Base-by-base conservation (phyloP, 1,140 invertebrate species). In the Agrypnia vestita region DNA sequence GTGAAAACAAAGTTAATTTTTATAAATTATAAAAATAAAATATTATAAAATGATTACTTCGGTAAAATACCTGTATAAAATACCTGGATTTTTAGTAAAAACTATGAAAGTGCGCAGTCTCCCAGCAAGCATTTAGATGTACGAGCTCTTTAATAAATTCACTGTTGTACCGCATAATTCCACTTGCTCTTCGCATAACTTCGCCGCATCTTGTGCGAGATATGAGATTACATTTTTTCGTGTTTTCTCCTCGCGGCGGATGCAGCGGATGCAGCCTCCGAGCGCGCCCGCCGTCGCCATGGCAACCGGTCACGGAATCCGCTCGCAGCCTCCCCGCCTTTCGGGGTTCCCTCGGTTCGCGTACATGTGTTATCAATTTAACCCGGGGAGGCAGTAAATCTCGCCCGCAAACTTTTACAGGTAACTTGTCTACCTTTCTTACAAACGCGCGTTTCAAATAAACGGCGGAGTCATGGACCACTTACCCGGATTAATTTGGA, bases 281-380 rank as follows among this genome's bases (percentile, higher is more conserved):
- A 35, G 7, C 13, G 8, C 44, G 46, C 44, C 44, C 44, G 13
- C 8, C n/a, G 44, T 69, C 19, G 64, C 44, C 64, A 49, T 47
- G 64, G 64, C 15, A 47, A 69, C 64, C 44, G 21, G 61, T 64
- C 21, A 35, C 55, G 3, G 21, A 59, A 59, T 59, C 15, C 55
- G 15, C 55, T 21, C 9, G 17, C 17, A 59, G 55, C n/a, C 43
- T 46, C 44, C 64, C 44, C 44, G 7, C 46, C 44, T 69, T 67
- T 69, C 7, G 64, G 35, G 44, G 44, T 21, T 35, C 64, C 44
- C 19, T 15, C 15, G 46, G 43, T 46, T 69, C 15, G 35, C 64
- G 10, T 69, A 69, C 64, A 69, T 69, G 64, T 69, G 64, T 69
- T 69, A 69, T 69, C 64, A 69, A 69, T 69, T 69, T 69, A 69